Evolutionary conservation across 1,140 invertebrate species (phyloP).

Genomic region (Rhopalosiphum padi): DNA sequence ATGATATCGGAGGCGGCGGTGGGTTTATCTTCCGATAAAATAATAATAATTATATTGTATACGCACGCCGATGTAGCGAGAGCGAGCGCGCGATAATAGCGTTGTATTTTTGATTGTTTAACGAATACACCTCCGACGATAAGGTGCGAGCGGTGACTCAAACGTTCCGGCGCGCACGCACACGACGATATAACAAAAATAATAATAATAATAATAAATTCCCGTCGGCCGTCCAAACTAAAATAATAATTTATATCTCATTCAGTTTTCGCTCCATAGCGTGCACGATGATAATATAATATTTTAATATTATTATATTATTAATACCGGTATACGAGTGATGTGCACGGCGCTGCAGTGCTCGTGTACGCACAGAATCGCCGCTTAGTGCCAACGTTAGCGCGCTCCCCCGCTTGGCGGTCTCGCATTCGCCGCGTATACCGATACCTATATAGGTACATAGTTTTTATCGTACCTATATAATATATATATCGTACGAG

Average conservation of each 20-base stretch:
- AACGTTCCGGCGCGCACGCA: conserved; percentile 15
- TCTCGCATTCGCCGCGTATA: not conserved
- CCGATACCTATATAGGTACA: not conserved
- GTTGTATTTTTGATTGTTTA: not conserved
- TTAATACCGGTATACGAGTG: too few relatives aligned
- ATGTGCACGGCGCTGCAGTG: not conserved
- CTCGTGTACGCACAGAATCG: not conserved
- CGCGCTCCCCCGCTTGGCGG: not conserved
- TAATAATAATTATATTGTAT: not conserved
- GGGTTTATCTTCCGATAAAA: not conserved
- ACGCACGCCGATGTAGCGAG: not conserved
- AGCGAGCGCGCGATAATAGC: not conserved
- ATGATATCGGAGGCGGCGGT: not conserved
- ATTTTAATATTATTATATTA: not conserved
- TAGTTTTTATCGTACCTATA: not conserved
- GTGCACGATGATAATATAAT: not conserved
- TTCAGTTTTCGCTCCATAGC: not conserved
- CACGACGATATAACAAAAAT: not conserved
- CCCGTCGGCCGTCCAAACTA: not conserved
- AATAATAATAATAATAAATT: conserved; percentile 4
- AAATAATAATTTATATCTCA: too few relatives aligned
- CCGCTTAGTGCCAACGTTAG: not conserved
- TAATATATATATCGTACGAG: not conserved
- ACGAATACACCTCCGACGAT: not conserved
- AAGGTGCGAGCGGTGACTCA: not conserved